Percentiles rank a stretch among this genome's conserved stretches.
Evolutionary conservation across 2,113 vertebrate genomes (phyloP).

Genomic region (Sebastes fasciatus): DNA sequence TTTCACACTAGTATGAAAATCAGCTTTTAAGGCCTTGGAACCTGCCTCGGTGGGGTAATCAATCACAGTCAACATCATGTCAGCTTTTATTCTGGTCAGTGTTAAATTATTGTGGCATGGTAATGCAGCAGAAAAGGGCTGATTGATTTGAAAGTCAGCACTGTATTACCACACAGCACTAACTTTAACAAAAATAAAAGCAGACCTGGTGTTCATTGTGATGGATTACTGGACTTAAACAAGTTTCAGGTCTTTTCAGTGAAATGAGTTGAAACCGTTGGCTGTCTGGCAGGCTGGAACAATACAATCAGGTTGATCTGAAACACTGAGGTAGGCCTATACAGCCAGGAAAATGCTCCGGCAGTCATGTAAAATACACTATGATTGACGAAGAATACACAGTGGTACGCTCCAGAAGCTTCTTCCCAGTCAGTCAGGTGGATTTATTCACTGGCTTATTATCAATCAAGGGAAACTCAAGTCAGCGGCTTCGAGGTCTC

Average conservation of each 20-base stretch:
- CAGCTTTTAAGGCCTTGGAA: constrained; percentile 17
- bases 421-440: background rate
- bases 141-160: constrained; percentile 23
- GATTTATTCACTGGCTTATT: background rate
- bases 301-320: background rate
- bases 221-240: constrained; percentile 24
- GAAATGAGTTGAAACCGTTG: constrained; percentile 10
- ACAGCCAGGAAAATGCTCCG: background rate
- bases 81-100: constrained; percentile 33
- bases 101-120: constrained; percentile 17
- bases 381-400: background rate
- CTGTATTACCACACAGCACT: constrained; percentile 8
- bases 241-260: background rate
- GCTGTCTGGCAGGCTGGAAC: background rate
- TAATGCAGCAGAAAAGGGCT: constrained; percentile 26
- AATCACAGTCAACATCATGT: constrained; percentile 34
- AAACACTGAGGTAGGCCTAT: background rate
- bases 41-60: constrained; percentile 17
- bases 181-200: constrained; percentile 24
- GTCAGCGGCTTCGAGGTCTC: background rate
- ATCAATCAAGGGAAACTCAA: background rate
- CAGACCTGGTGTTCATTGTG: constrained; percentile 9
- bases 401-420: background rate
- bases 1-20: constrained; percentile 20
- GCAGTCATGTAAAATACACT: background rate